phyloP scores from a whole-genome alignment of 2,113 vertebrate genomes.

The Callocephalon fimbriatum region DNA sequence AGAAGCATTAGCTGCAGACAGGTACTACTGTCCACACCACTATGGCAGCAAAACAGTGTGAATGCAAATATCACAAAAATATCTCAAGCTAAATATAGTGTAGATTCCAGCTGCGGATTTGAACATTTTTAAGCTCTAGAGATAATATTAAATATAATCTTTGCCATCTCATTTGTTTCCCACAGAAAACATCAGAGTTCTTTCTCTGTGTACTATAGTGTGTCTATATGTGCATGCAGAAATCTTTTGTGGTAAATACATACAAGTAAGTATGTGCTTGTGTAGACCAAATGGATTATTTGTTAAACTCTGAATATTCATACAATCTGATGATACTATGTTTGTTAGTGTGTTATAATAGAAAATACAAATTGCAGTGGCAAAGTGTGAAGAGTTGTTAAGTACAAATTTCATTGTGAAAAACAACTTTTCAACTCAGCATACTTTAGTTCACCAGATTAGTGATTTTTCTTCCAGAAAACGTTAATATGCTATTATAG shows the following conservation, averaged over 20 bases:
- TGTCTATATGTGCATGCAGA: neutral
- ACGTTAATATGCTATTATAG: neutral
- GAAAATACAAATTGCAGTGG: neutral
- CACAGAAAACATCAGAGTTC: neutral
- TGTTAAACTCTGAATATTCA: neutral
- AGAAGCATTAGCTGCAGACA: neutral
- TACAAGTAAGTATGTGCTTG: neutral
- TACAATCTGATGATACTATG: neutral
- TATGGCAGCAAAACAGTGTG: neutral
- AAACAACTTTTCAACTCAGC: neutral
- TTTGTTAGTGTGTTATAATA: neutral
- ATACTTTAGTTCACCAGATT: neutral
- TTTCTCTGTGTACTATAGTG: neutral
- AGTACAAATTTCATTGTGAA: neutral
- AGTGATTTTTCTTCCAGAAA: neutral
- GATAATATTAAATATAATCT: neutral
- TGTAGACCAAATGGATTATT: neutral
- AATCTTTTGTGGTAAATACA: neutral
- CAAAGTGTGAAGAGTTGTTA: neutral
- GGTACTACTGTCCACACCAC: fast-evolving
- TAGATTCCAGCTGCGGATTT: neutral
- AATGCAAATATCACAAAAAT: neutral
- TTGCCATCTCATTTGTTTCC: neutral
- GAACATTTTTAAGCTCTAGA: neutral
- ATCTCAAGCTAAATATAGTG: neutral